Base-by-base conservation (phyloP, 2,797 vertebrate species). In the Micromesistius poutassou region DNA sequence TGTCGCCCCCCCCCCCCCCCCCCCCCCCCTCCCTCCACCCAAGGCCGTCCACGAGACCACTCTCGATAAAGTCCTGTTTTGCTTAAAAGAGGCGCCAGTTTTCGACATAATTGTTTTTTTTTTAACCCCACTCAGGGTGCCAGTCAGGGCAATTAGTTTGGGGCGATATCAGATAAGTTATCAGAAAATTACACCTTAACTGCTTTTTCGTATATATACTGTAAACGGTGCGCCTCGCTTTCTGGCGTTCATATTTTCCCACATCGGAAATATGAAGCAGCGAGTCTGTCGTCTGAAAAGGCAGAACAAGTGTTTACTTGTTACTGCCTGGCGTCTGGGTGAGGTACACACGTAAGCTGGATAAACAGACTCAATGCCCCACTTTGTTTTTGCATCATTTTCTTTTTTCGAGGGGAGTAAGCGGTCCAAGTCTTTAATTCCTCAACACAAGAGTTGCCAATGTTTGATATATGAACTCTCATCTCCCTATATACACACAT, bases 81-180 rank as follows among this genome's bases (percentile, higher is more conserved):
- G 9, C 40, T 9, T 14, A 12, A 42, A 12, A 14, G 13, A 50
- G 42, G 46, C 46, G 16, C 46, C 46, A 50, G 46, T 1, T 19
- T 19, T 22, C 5, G 3, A 50, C 4, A 22, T 50, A 50, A 19
- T 50, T 22, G 46, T 38, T 38, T 46, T 46, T 75, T 77, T 71
- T 73, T 86, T 80, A 31, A 74, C 77, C 72, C 74, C 75, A 22
- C 77, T 70, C 1, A 73, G 22, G 71, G 30, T 82, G 55, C 46
- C 66, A 33, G 66, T 55, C 5, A 22, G 46, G 46, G 46, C 46
- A 55, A 55, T 55, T 55, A 19, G 14, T 38, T 25, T 66, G 13
- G 66, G 80, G 42, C 70, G 50, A 46, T 19, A 75, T 55, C 46
- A 75, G 19, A 75, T 50, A 74, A 50, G 28, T 55, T 62, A 50